Evolutionary conservation across 2,797 vertebrate genomes (phyloP).

Genomic region (Adelosebastes latens): DNA sequence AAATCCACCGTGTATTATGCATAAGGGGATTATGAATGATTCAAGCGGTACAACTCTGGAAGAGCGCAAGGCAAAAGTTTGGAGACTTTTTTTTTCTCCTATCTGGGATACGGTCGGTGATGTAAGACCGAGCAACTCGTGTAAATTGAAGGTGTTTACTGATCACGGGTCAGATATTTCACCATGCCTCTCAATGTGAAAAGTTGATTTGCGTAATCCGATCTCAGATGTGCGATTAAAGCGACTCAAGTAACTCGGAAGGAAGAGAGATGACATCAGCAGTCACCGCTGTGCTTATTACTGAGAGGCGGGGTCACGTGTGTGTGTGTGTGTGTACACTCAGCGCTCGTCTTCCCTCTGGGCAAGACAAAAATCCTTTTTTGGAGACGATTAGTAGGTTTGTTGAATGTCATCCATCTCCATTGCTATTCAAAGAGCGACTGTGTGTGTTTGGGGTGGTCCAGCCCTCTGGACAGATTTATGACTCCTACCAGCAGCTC

Average conservation of each 20-base stretch:
- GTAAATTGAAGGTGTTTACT: conserved; percentile 28
- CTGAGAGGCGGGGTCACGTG: not conserved
- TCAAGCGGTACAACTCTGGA: conserved; percentile 39
- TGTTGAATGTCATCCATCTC: conserved; percentile 66
- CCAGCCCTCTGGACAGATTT: conserved; percentile 73
- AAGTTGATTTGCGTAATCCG: conserved; percentile 40
- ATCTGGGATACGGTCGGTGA: conserved; percentile 27
- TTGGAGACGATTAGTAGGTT: conserved; percentile 70
- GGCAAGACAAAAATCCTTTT: conserved; percentile 51
- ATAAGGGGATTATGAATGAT: conserved; percentile 73
- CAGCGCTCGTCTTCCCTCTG: conserved; percentile 25
- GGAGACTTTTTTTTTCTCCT: conserved; percentile 1
- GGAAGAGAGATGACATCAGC: conserved; percentile 46
- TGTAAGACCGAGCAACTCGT: conserved; percentile 39
- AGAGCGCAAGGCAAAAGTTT: conserved; percentile 38
- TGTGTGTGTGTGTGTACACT: conserved; percentile 11
- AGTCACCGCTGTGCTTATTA: conserved; percentile 20
- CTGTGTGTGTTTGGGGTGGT: conserved; percentile 62
- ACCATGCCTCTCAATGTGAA: conserved; percentile 15
- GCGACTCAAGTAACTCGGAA: conserved; percentile 14
- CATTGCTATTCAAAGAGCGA: conserved; percentile 43
- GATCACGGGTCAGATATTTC: conserved; percentile 35
- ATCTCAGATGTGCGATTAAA: conserved; percentile 44
- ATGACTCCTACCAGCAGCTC: conserved; percentile 53
- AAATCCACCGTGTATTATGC: conserved; percentile 59